Conservation (phyloP, 2,797 vertebrate species). For the Rhinella marina region DNA sequence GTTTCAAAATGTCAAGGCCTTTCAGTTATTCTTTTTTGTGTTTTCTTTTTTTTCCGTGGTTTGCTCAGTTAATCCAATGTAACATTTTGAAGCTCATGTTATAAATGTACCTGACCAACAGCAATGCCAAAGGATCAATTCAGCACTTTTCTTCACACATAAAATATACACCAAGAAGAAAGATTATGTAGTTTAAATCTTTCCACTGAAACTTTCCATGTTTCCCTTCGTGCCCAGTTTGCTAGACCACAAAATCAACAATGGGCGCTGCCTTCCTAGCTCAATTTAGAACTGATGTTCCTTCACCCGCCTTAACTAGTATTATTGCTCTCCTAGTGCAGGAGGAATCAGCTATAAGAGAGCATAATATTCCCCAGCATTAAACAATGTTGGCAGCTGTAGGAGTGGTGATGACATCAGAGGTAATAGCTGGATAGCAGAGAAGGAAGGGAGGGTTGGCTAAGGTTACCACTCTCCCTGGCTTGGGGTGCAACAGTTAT, state of each 20-base stretch:
- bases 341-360: neutral
- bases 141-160: neutral
- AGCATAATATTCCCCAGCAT: neutral
- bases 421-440: neutral
- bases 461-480: neutral
- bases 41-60: constrained; percentile 1
- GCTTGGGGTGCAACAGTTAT: neutral
- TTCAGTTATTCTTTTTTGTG: constrained; percentile 11
- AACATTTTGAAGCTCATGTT: neutral
- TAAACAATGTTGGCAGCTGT: neutral
- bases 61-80: constrained; percentile 6
- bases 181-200: neutral
- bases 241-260: constrained; percentile 31
- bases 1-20: constrained; percentile 53
- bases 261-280: neutral
- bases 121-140: neutral
- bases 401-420: neutral
- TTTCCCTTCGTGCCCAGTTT: neutral
- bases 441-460: no score
- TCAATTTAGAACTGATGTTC: neutral
- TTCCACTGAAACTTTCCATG: constrained; percentile 16
- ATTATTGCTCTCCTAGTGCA: neutral
- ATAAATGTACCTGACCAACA: neutral
- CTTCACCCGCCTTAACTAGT: neutral
- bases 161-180: neutral